A percentile compares a stretch with the other conserved stretches of the same genome.
Conservation (phyloP, 1,140 invertebrate species). For the Hycleus phaleratus region DNA sequence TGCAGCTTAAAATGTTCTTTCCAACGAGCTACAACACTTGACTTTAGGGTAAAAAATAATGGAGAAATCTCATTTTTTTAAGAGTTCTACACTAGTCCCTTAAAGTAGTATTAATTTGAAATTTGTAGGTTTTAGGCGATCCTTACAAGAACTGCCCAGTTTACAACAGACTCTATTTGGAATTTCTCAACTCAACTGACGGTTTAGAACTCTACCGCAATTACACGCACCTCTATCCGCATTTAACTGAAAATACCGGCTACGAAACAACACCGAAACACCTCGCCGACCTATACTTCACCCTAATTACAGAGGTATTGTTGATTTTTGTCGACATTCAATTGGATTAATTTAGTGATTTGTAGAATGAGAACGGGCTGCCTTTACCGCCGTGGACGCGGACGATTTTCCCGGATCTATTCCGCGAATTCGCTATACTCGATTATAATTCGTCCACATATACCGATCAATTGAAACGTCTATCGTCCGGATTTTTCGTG, state of each 20-base stretch:
- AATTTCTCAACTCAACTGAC: constrained; percentile 19
- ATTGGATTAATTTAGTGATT: not conserved
- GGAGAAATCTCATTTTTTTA: too few species aligned
- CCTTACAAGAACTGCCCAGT: constrained; percentile 19
- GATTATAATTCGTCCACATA: constrained; percentile 22
- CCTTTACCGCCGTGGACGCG: constrained; percentile 18
- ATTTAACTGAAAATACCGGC: constrained; percentile 16
- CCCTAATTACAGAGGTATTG: constrained; percentile 19
- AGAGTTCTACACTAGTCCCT: too few species aligned
- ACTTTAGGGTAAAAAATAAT: too few species aligned
- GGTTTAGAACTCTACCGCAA: constrained; percentile 19
- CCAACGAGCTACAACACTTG: too few species aligned
- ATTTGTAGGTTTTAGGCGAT: constrained; percentile 20
- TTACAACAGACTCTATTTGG: constrained; percentile 13
- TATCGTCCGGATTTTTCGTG: constrained; percentile 13
- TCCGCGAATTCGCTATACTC: constrained; percentile 16
- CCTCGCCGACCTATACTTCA: constrained; percentile 22
- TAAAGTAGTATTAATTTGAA: too few species aligned
- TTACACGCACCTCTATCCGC: constrained; percentile 8
- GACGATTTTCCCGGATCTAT: constrained; percentile 34
- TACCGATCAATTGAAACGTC: constrained; percentile 16
- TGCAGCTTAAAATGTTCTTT: too few species aligned
- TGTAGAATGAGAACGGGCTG: constrained; percentile 9
- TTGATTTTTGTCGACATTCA: not conserved
- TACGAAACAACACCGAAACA: constrained; percentile 12